Base-by-base conservation (phyloP, 2,113 vertebrate genomes). In the Alaudala cheleensis region DNA sequence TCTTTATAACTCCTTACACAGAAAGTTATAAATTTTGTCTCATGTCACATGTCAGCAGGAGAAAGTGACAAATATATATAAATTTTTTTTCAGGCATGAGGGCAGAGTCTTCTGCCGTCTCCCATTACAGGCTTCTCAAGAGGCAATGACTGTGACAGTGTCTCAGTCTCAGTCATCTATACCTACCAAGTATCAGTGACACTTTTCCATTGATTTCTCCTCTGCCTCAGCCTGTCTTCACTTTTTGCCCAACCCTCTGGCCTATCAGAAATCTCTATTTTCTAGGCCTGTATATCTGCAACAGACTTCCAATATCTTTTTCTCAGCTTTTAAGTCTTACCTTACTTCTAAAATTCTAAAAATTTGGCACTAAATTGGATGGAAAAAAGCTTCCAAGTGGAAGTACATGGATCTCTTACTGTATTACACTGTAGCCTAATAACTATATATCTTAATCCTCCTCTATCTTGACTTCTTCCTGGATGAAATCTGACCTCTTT, bases 141-240 rank as follows among this genome's bases (percentile, higher is more conserved):
- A 49, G 12, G 31, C 6, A 82, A 14, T 6, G 16, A 62, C 49
- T 2, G 0, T 34, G 40, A 33, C 45, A 84, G 23, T 5, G 1
- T 53, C 31, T 66, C 23, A 9, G 24, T 65, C 39, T 76, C 54
- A 51, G 64, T 8, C 42, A 29, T 47, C 31, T 60, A 9, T 6
- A 74, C 21, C 14, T 34, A 42, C 28, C 17, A 82, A 76, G 29
- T 64, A 50, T 31, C 1, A 0, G 29, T 54, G 50, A 88, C 15
- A 15, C 24, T 77, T 77, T 25, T 33, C 12, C 71, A 37, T 26
- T 51, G 9, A 62, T 64, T 66, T 60, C 34, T 81, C 40, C 39
- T 77, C 54, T 70, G 10, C 26, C 28, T 57, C 17, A 91, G 14
- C 5, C 39, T 42, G 13, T 15, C 22, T 72, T 71, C 42, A 11